Percentiles rank a stretch among this genome's conserved stretches.
Evolutionary conservation across 1,140 invertebrate genomes (phyloP).

Genomic region (Hylaeus volcanicus): DNA sequence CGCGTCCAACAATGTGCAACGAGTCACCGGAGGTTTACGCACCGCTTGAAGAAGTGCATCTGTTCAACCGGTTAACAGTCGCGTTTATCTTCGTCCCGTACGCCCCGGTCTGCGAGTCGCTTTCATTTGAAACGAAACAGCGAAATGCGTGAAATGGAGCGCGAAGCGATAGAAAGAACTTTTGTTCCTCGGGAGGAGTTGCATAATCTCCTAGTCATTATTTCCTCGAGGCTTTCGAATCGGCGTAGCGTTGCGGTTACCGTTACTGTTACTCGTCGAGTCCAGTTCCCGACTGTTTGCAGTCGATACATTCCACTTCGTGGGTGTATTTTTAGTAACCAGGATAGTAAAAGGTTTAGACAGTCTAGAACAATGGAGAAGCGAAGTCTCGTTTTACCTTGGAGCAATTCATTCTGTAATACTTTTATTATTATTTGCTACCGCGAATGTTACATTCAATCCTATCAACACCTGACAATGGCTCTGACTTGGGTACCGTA

Average conservation of each 20-base stretch:
- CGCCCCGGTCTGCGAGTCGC: not conserved
- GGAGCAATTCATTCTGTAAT: no score
- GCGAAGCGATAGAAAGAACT: conserved; percentile 1
- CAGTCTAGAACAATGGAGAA: no score
- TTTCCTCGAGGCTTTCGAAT: not conserved
- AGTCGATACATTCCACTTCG: not conserved
- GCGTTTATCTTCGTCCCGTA: not conserved
- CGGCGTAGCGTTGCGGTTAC: not conserved
- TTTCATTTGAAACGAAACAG: not conserved
- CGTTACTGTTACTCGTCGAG: no score
- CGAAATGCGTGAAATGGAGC: conserved; percentile 12
- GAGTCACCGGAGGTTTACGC: not conserved
- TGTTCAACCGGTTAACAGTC: not conserved
- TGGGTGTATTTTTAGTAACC: no score
- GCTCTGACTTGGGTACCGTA: no score
- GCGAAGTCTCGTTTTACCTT: no score
- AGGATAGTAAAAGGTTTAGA: no score
- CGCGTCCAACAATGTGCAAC: not conserved
- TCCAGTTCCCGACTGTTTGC: not conserved
- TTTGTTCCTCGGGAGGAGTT: not conserved
- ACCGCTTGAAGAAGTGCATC: not conserved
- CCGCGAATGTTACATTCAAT: no score
- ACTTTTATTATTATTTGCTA: no score
- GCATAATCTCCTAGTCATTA: not conserved
- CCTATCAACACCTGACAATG: no score